phyloP scores from a whole-genome alignment of 1,140 invertebrate species.

The Danaus melanippus region DNA sequence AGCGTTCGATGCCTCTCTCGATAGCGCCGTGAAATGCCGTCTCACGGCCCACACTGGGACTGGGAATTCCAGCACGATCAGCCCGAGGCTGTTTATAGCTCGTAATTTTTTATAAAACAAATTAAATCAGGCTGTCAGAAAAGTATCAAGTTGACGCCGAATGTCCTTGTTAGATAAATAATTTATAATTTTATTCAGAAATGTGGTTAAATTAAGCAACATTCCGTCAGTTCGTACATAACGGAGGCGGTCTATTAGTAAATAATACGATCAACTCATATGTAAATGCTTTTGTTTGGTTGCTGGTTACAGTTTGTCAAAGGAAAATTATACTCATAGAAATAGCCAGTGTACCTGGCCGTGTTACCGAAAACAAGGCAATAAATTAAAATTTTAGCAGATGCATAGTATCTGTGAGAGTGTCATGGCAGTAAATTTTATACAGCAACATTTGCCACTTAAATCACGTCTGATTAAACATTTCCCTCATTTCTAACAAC shows the following conservation, averaged over 20 bases:
- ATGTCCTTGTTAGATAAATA: constrained; percentile 54
- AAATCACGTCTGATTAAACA: constrained; percentile 64
- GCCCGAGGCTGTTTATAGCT: constrained; percentile 28
- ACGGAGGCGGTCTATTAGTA: constrained; percentile 54
- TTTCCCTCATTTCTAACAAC: constrained; percentile 59
- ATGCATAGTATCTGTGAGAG: constrained; percentile 21
- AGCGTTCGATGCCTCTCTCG: constrained; percentile 46
- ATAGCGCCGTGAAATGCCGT: constrained; percentile 65
- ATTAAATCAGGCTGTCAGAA: constrained; percentile 10
- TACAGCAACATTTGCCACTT: constrained; percentile 42
- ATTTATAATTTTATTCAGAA: constrained; percentile 58
- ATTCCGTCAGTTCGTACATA: constrained; percentile 49
- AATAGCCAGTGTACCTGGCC: too few relatives aligned
- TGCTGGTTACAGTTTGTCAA: constrained; percentile 11
- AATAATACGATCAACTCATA: constrained; percentile 30
- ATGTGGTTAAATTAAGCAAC: constrained; percentile 62
- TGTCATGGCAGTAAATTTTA: constrained; percentile 36
- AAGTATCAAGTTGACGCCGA: constrained; percentile 21
- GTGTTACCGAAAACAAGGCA: constrained; percentile 13
- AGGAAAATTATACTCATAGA: not conserved
- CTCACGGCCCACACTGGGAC: constrained; percentile 53
- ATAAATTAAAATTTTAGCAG: constrained; percentile 20
- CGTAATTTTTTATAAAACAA: constrained; percentile 22
- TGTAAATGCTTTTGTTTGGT: constrained; percentile 33
- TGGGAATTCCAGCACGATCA: constrained; percentile 53